Conservation (phyloP, 1,140 invertebrate species). For the Protaetia brevitarsis region DNA sequence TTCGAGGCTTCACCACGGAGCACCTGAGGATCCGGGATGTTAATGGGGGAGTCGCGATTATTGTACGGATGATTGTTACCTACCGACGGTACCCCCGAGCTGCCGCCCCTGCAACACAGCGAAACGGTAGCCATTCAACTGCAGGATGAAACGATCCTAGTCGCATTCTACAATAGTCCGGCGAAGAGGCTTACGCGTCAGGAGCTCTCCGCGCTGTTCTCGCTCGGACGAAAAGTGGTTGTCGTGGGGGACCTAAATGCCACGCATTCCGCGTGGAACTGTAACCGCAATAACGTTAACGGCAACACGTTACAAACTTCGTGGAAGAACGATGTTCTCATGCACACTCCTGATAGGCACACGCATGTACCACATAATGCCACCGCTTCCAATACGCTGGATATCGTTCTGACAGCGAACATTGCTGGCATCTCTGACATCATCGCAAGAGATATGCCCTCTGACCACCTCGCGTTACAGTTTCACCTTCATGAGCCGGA, state of each 20-base stretch:
- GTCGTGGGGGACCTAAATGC: constrained; percentile 21
- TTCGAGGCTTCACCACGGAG: too few species aligned
- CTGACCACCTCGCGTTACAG: too few species aligned
- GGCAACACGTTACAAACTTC: not conserved
- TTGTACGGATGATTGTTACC: not conserved
- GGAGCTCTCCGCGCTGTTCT: not conserved
- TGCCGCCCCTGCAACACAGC: not conserved
- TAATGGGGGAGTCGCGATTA: not conserved
- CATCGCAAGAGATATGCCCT: too few species aligned
- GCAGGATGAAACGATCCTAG: not conserved
- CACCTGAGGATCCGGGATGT: too few species aligned
- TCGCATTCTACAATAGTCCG: not conserved
- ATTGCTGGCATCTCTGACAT: too few species aligned
- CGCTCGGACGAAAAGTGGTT: not conserved
- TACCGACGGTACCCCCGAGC: not conserved
- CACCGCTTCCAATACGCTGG: too few species aligned
- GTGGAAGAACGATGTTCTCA: not conserved
- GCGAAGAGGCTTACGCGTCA: not conserved
- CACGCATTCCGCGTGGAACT: constrained; percentile 14
- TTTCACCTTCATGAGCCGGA: too few species aligned
- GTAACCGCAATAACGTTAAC: not conserved
- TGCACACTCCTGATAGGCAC: too few species aligned
- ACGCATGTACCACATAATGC: too few species aligned
- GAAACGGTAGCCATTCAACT: not conserved
- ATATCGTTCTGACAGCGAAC: too few species aligned